Evolutionary conservation across 2,113 vertebrate species (phyloP), one percentile per base, ranked within the genome.

Genomic region (Verasper variegatus): DNA sequence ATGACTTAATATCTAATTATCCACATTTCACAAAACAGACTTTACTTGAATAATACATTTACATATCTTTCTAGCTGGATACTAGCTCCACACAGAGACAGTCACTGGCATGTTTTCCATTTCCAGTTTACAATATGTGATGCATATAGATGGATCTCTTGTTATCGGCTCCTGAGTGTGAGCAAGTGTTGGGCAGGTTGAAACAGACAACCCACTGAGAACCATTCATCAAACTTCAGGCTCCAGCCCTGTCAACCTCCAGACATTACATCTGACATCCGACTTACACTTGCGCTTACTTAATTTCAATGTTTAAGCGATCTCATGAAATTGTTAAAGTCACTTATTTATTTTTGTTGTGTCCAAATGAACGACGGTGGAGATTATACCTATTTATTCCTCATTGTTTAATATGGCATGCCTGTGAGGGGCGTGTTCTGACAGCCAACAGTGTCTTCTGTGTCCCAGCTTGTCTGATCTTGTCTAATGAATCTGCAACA

Each of bases 171-270:
- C 57, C 52, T 45, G 69, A 73, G 15, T 51, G 52, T 70, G 76
- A 75, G 70, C 52, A 58, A 76, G 57, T 67, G 67, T 70, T 64
- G 61, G 65, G 78, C 93, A 60, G 81, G 94, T 93, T 89, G 85
- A 92, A 90, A 74, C 68, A 58, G 31, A 81, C 58, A 83, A 79
- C 64, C 59, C 56, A 62, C 68, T 60, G 68, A 79, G 76, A 77
- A 60, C 55, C 80, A 89, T 94, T 80, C 71, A 90, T 95, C 91
- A 94, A 78, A 71, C 71, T 83, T 73, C 2, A 74, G 91, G 63
- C 92, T 88, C 82, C 83, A 76, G 70, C 2, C 70, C 45, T 92
- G 91, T 91, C 87, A 86, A 42, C 49, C 78, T 83, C 26, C 52
- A 67, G 66, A 62, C 40, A 58, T 57, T 52, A 3, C 40, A 42